Percentiles rank a stretch among this genome's conserved stretches.
phyloP scores from a whole-genome alignment of 2,888 invertebrate species.

The Eristalis pertinax region DNA sequence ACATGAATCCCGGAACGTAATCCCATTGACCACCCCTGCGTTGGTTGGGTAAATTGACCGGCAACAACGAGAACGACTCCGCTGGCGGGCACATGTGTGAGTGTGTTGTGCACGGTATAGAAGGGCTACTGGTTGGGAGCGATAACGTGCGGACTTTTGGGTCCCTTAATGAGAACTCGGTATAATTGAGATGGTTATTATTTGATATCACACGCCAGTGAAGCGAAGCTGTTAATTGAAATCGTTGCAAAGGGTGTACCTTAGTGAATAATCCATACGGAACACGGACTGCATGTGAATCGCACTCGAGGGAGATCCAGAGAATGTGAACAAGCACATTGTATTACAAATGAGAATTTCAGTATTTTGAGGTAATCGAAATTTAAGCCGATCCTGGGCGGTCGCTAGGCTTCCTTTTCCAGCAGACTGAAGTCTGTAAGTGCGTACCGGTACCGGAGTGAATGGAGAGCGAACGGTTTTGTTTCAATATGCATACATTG shows the following conservation, averaged over 20 bases:
- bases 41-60: not conserved
- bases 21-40: constrained; percentile 16
- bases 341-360: not conserved
- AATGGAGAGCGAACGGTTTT: too few species aligned
- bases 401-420: too few species aligned
- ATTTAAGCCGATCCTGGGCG: not conserved
- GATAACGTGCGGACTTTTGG: not conserved
- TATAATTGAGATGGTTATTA: not conserved
- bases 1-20: constrained; percentile 34
- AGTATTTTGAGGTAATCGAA: not conserved
- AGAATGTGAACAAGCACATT: not conserved
- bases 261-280: not conserved
- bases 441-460: too few species aligned
- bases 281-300: not conserved
- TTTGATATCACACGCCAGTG: not conserved
- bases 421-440: too few species aligned
- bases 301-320: not conserved
- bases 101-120: not conserved
- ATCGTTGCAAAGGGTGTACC: not conserved
- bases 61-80: constrained; percentile 9
- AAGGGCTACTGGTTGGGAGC: not conserved
- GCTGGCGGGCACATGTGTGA: not conserved
- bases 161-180: not conserved
- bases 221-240: not conserved
- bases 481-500: too few species aligned